Evolutionary conservation across 2,113 vertebrate genomes (phyloP).

Genomic region (Poecilia latipinna): DNA sequence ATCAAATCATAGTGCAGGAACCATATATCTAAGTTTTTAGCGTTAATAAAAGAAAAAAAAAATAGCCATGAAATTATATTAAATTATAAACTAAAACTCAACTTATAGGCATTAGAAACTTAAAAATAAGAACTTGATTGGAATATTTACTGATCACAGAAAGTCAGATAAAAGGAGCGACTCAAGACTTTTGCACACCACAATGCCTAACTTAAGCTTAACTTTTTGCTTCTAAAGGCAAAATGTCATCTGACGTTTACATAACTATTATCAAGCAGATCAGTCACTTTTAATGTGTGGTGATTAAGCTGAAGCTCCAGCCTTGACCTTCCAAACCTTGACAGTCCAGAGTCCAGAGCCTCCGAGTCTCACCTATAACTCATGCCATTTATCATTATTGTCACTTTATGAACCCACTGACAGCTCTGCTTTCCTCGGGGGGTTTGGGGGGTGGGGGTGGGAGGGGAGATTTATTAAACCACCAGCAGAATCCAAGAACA

Average conservation of each 20-base stretch:
- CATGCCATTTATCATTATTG: conserved; percentile 36
- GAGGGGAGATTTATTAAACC: conserved; percentile 6
- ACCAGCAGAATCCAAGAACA: conserved; percentile 38
- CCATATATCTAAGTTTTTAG: neutral
- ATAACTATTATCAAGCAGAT: neutral
- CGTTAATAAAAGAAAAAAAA: neutral
- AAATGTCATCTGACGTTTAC: neutral
- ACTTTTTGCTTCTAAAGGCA: neutral
- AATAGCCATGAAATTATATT: no score
- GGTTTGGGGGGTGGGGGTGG: no score
- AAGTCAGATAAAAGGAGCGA: neutral
- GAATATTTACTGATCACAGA: neutral
- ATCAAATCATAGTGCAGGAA: neutral
- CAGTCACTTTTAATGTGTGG: neutral
- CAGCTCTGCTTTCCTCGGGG: conserved; percentile 30
- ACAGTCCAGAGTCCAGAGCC: neutral
- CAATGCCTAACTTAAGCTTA: neutral
- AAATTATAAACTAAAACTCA: neutral
- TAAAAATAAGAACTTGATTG: neutral
- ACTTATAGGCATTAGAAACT: neutral
- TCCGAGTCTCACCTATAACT: conserved; percentile 9
- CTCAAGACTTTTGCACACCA: neutral
- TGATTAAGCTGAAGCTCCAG: neutral
- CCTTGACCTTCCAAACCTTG: neutral
- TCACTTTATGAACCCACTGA: conserved; percentile 33